Evolutionary conservation across 2,113 vertebrate species (phyloP), one percentile per base, ranked within the genome.

Genomic region (Centropristis striata): DNA sequence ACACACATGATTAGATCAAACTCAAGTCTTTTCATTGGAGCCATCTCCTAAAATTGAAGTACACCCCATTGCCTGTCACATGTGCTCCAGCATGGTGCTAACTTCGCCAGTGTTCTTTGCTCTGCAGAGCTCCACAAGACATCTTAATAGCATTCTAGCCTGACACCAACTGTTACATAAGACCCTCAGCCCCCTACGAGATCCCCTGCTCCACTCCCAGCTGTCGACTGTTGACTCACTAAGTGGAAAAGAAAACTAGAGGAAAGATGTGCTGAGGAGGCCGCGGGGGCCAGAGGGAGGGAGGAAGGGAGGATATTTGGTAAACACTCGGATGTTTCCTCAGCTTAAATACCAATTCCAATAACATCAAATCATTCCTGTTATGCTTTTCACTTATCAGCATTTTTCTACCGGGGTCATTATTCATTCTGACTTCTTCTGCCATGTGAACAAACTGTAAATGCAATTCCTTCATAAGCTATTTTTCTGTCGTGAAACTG

Each of bases 391-490:
- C 60, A 42, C 18, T 77, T 69, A 79, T 88, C 82, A 92, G 80
- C 80, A 47, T 55, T 81, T 66, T 75, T 59, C 59, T 58, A 12
- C 75, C 54, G 1, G 0, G 15, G 37, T 18, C 63, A 44, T 83
- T 85, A 74, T 77, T 75, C 78, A 39, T 78, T 60, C 77, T 51
- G 69, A 84, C 81, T 69, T 75, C 65, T 69, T 71, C 72, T 71
- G 72, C 44, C 58, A 75, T 83, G 21, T 53, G 59, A 74, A 71
- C 75, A 81, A 88, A 80, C 65, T 78, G 69, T 47, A 81, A 85
- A 92, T 84, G 87, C 84, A 88, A 85, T 92, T 90, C 84, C 75
- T 64, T 61, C 72, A 49, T 68, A 82, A 88, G 75, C 84, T 50
- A n/a, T 78, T 78, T 83, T 76, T 64, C 2, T 46, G 51, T 51